Evolutionary conservation across 1,140 invertebrate species (phyloP).

Genomic region (Trachymyrmex septentrionalis): DNA sequence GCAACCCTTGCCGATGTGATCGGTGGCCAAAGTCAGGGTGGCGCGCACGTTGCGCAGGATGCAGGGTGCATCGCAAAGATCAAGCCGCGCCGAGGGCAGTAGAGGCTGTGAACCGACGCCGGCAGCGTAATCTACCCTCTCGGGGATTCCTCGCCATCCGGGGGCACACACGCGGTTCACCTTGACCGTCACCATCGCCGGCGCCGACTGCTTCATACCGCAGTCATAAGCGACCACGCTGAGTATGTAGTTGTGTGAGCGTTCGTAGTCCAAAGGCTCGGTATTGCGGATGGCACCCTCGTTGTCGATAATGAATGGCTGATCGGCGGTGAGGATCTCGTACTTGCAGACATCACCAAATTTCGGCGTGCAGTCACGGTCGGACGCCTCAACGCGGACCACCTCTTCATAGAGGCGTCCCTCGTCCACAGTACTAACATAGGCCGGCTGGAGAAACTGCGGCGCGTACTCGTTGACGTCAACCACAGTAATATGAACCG

Average conservation of each 20-base stretch:
- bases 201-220: slow-evolving; percentile 95
- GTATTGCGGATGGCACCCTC: slow-evolving; percentile 97
- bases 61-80: slow-evolving; percentile 95
- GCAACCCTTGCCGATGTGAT: slow-evolving; percentile 96
- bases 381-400: slow-evolving; percentile 95
- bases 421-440: slow-evolving; percentile 96
- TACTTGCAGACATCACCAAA: slow-evolving; percentile 98
- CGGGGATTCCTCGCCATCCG: slow-evolving; percentile 92
- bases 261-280: slow-evolving; percentile 95
- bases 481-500: slow-evolving; percentile 97
- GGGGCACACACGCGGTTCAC: slow-evolving; percentile 89
- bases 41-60: slow-evolving; percentile 88
- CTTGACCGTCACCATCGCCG: slow-evolving; percentile 97
- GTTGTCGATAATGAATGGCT: slow-evolving; percentile 97
- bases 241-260: slow-evolving; percentile 98
- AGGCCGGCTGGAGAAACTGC: slow-evolving; percentile 95
- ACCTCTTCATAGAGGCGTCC: slow-evolving; percentile 96
- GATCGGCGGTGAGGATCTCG: slow-evolving; percentile 95
- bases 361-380: slow-evolving; percentile 96
- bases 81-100: slow-evolving; percentile 94
- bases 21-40: slow-evolving; percentile 91
- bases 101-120: slow-evolving; percentile 92
- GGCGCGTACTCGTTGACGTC: slow-evolving; percentile 98
- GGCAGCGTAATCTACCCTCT: slow-evolving; percentile 96
- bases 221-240: slow-evolving; percentile 98